Evolutionary conservation across 2,888 invertebrate species (phyloP), one percentile per base, ranked within the genome.

Genomic region (Rhodophaea formosa): DNA sequence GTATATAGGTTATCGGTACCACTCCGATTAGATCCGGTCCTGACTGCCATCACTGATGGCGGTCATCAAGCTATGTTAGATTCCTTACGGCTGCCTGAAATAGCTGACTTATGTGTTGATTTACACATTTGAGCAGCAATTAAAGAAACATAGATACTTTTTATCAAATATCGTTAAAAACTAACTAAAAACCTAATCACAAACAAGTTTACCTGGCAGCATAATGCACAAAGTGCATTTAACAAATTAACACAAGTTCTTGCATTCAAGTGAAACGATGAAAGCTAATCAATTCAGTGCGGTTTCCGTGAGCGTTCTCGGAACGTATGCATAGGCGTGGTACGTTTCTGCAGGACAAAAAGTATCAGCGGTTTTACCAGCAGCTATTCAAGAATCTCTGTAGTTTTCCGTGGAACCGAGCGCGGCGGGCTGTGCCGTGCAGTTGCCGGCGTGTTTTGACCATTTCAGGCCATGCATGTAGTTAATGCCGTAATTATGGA

Each of bases 401-500:
- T 70, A 70, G 76, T 77, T 80, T 81, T 77, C 74, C 67, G 66
- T 59, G 70, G 75, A 84, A 79, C 75, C 70, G 73, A 59, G 62
- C 63, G 62, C 70, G 72, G 71, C 70, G 67, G 71, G 67, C 62
- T 61, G 61, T 56, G 65, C 68, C 67, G 67, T 70, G 75, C 71
- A 64, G 66, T 65, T 63, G 69, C 66, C 67, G 66, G 74, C 79
- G 68, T 79, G 77, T 69, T 83, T 77, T 80, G 79, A 74, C 87
- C 83, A 83, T 86, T 85, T 79, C 76, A 73, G 77, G 77, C 65
- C 63, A 59, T 73, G 72, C 75, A 80, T 76, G 79, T 74, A 72
- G 77, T 72, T 82, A 80, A 78, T 77, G 65, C 75, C 62, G 73
- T 78, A 82, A 85, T 86, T 86, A 82, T 71, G 71, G 74, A 70